Percentiles rank a stretch among this genome's conserved stretches.
Conservation (phyloP, 2,797 vertebrate genomes). For the Catamblyrhynchus diadema region DNA sequence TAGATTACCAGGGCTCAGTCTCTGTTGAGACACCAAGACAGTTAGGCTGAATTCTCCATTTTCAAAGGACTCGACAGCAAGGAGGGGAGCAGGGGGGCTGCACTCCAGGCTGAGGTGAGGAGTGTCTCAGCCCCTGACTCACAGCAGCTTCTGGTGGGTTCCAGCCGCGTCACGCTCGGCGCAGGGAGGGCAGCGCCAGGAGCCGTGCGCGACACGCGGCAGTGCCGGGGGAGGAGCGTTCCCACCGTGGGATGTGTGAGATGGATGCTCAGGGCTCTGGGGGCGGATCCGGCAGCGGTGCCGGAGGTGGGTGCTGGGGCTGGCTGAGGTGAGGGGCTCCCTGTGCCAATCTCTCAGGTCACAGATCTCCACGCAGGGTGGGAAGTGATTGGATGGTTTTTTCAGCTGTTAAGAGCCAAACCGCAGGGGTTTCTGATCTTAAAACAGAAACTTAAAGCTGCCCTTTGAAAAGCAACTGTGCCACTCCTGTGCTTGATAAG, state of each 20-base stretch:
- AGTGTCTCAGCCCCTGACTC: neutral
- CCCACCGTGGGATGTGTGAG: slow-evolving; percentile 22
- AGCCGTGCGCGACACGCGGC: neutral
- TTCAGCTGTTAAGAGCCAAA: neutral
- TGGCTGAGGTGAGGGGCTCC: slow-evolving; percentile 35
- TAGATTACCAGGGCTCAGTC: neutral
- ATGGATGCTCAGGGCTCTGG: neutral
- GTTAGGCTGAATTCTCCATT: fast-evolving
- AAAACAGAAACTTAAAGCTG: neutral
- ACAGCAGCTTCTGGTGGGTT: neutral
- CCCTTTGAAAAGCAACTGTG: neutral
- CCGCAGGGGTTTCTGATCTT: neutral
- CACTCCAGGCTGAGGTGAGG: neutral
- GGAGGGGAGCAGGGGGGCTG: neutral
- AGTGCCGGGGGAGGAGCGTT: neutral
- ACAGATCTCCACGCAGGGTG: neutral
- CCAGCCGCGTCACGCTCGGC: neutral
- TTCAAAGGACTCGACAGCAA: neutral
- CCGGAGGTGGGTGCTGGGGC: neutral
- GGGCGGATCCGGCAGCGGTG: neutral
- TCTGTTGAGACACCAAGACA: fast-evolving
- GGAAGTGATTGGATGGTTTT: neutral
- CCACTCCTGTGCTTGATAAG: neutral
- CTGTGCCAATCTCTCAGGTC: neutral
- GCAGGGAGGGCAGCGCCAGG: neutral